A percentile compares a stretch with the other conserved stretches of the same genome.
phyloP scores from a whole-genome alignment of 2,888 invertebrate genomes.

The Hyalella azteca region DNA sequence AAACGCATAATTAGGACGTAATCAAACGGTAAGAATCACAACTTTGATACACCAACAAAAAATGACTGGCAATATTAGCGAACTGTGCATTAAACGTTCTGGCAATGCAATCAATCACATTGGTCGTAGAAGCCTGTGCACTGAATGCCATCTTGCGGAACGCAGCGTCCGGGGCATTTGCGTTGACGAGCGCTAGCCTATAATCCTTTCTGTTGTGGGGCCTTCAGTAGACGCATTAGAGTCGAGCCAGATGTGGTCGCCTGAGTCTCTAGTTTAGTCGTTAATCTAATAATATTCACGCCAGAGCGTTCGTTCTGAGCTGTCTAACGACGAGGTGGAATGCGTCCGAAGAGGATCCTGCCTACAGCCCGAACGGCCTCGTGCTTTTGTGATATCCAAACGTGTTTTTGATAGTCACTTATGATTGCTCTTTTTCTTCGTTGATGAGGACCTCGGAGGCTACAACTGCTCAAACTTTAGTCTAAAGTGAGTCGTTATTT shows the following conservation, averaged over 20 bases:
- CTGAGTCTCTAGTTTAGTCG: background rate
- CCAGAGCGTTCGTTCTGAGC: background rate
- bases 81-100: too few relatives aligned
- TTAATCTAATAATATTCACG: background rate
- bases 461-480: background rate
- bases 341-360: too few relatives aligned
- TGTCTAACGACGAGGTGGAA: too few relatives aligned
- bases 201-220: background rate
- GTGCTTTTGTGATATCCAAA: background rate
- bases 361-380: too few relatives aligned
- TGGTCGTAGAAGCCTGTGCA: too few relatives aligned
- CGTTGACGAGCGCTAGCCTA: background rate
- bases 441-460: background rate
- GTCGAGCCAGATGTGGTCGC: background rate
- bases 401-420: background rate
- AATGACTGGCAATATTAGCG: too few relatives aligned
- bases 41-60: too few relatives aligned
- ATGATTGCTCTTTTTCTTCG: background rate
- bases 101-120: too few relatives aligned
- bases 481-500: conserved; percentile 13
- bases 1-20: too few relatives aligned
- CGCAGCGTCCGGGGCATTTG: background rate
- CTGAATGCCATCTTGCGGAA: too few relatives aligned
- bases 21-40: too few relatives aligned
- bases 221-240: background rate